A percentile compares a stretch with the other conserved stretches of the same genome.
These are phyloP conservation scores for Knipowitschia caucasica DNA, from an alignment of 2,797 vertebrate genomes.

Conservation along the genomic window DNA sequence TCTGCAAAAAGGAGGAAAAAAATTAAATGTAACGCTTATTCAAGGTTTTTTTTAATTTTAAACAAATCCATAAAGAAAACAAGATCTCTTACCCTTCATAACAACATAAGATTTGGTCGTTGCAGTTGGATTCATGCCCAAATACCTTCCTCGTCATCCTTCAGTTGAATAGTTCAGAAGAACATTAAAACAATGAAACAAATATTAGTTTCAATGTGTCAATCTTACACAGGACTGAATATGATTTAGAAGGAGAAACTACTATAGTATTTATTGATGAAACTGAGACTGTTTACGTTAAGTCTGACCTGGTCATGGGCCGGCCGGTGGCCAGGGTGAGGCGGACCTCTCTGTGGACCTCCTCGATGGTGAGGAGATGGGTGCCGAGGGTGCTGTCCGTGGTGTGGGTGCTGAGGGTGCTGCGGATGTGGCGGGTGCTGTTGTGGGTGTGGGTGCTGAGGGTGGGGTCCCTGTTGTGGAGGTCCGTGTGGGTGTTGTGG, in stretches of 20 bases:
- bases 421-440: conserved; percentile 55
- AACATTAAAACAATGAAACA: conserved; percentile 47
- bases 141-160: conserved; percentile 99
- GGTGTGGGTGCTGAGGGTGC: conserved; percentile 56
- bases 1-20: conserved; percentile 58
- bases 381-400: conserved; percentile 70
- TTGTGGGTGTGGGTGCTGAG: conserved; percentile 51
- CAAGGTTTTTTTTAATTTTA: neutral
- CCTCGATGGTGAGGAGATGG: conserved; percentile 75
- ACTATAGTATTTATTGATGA: too few relatives aligned
- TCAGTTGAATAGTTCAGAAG: conserved; percentile 52
- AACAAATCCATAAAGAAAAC: conserved; percentile 8
- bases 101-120: conserved; percentile 93
- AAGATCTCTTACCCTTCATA: conserved; percentile 87
- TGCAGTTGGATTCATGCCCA: conserved; percentile 91
- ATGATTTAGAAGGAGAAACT: too few relatives aligned
- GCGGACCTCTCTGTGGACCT: conserved; percentile 72
- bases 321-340: conserved; percentile 85
- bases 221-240: too few relatives aligned
- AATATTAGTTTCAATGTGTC: conserved; percentile 2
- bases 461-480: conserved; percentile 62
- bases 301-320: conserved; percentile 88
- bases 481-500: conserved; percentile 58
- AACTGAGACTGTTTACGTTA: neutral
- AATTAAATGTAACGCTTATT: neutral